Conservation (phyloP, 2,797 vertebrate genomes). For the Lemur catta region DNA sequence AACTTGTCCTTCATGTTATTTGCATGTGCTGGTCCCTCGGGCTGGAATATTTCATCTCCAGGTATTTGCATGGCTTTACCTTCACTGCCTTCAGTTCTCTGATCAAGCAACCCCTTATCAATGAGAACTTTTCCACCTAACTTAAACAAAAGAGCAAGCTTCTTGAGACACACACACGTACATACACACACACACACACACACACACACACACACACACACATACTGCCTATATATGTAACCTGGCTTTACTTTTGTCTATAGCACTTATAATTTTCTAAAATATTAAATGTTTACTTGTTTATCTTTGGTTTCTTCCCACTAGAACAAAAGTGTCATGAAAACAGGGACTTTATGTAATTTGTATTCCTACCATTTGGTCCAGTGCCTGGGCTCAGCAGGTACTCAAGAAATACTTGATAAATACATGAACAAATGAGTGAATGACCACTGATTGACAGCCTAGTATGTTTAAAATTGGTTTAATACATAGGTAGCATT, state of each 20-base stretch:
- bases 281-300: neutral
- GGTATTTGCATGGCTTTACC: neutral
- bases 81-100: neutral
- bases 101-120: neutral
- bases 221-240: neutral
- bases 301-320: neutral
- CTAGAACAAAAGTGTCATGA: neutral
- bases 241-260: neutral
- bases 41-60: neutral
- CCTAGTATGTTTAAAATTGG: neutral
- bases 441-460: neutral
- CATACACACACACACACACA: neutral
- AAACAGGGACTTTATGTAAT: neutral
- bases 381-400: neutral
- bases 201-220: too few species aligned
- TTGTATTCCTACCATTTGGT: neutral
- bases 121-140: neutral
- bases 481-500: neutral
- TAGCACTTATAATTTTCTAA: neutral
- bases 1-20: neutral
- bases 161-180: neutral
- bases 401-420: neutral
- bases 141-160: neutral
- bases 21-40: neutral
- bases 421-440: neutral